phyloP scores from a whole-genome alignment of 2,888 invertebrate species.

The Ditula angustiorana region DNA sequence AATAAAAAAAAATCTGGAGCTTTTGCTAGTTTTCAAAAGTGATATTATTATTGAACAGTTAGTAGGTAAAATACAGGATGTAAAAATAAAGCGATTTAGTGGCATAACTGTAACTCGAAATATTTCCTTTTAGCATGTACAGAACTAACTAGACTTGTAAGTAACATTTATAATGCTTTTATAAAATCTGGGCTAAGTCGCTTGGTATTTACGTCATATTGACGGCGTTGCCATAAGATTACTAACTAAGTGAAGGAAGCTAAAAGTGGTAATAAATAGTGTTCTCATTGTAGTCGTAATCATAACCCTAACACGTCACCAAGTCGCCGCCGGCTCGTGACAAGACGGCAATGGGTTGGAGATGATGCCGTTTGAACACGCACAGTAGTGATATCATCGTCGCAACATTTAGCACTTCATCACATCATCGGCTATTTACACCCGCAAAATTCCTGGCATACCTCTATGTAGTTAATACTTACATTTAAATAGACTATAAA shows the following conservation, averaged over 20 bases:
- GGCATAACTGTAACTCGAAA: no score
- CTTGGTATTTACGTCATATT: background rate
- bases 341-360: slow-evolving; percentile 50
- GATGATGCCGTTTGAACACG: slow-evolving; percentile 52
- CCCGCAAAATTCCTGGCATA: slow-evolving; percentile 33
- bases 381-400: slow-evolving; percentile 66
- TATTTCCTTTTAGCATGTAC: no score
- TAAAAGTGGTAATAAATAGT: background rate
- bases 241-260: background rate
- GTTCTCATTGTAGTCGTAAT: background rate
- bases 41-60: no score
- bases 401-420: slow-evolving; percentile 49
- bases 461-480: no score
- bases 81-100: no score
- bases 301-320: slow-evolving; percentile 5
- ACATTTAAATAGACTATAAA: no score
- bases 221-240: background rate
- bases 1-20: no score
- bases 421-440: slow-evolving; percentile 58
- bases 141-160: background rate
- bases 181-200: no score
- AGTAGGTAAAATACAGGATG: no score
- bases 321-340: slow-evolving; percentile 48
- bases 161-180: background rate
- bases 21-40: no score